Conservation (phyloP, 2,888 invertebrate genomes). For the Gymnosoma rotundatum region DNA sequence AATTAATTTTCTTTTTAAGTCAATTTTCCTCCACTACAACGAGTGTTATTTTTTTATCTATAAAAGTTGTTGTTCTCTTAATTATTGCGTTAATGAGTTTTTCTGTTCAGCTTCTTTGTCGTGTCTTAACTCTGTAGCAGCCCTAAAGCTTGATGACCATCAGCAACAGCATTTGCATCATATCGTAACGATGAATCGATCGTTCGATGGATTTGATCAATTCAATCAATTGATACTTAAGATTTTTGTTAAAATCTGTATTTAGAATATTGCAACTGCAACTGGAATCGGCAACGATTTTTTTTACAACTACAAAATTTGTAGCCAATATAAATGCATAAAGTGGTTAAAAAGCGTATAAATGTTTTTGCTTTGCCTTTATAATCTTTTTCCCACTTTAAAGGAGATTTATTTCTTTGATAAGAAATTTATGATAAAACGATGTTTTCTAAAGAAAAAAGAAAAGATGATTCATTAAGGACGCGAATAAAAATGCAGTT, state of each 20-base stretch:
- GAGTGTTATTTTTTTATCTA: conserved; percentile 70
- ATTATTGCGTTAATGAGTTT: conserved; percentile 77
- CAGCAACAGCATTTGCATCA: conserved; percentile 17
- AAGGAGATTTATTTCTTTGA: conserved; percentile 69
- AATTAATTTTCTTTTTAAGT: conserved; percentile 21
- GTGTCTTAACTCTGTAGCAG: conserved; percentile 7
- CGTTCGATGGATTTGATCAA: conserved; percentile 67
- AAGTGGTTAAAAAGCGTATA: conserved; percentile 60
- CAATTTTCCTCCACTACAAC: conserved; percentile 29
- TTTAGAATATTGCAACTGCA: conserved; percentile 4
- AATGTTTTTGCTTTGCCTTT: conserved; percentile 52
- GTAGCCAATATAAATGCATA: conserved; percentile 16
- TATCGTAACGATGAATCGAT: conserved; percentile 60
- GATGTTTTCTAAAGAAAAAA: conserved; percentile 30
- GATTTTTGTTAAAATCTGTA: conserved; percentile 10
- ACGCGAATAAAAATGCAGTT: not conserved
- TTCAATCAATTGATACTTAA: conserved; percentile 64
- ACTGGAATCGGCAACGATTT: not conserved
- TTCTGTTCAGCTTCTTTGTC: conserved; percentile 66
- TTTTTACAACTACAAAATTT: not conserved
- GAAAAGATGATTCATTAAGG: not conserved
- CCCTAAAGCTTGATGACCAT: conserved; percentile 16
- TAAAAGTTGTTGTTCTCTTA: conserved; percentile 75
- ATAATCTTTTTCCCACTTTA: conserved; percentile 62
- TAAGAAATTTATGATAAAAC: conserved; percentile 70